A percentile compares a stretch with the other conserved stretches of the same genome.
These are phyloP conservation scores for Malurus leucopterus DNA, from an alignment of 2,797 vertebrate genomes.

Conservation along the genomic window DNA sequence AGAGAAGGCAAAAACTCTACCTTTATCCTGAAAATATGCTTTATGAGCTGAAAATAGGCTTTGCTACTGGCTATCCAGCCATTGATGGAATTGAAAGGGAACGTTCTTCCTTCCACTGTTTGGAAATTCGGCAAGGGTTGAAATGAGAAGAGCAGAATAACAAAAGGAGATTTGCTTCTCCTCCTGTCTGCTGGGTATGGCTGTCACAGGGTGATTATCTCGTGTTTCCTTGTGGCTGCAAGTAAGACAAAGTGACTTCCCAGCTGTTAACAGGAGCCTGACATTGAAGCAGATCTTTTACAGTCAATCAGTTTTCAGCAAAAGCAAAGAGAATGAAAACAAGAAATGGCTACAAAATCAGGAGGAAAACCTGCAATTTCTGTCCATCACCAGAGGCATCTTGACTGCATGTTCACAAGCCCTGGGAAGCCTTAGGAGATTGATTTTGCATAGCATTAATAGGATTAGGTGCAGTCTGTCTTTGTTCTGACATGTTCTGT, in stretches of 20 bases:
- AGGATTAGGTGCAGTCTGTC: background rate
- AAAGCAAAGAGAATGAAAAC: background rate
- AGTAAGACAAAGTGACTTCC: slow-evolving; percentile 50
- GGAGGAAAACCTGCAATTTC: slow-evolving; percentile 25
- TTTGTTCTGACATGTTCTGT: background rate
- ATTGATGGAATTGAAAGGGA: background rate
- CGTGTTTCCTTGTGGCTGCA: slow-evolving; percentile 22
- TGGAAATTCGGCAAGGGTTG: background rate
- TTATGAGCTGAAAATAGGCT: background rate
- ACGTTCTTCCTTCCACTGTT: background rate
- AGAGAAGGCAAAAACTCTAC: background rate
- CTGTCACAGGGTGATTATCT: slow-evolving; percentile 50
- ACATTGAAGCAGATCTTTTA: slow-evolving; percentile 39
- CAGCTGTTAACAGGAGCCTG: slow-evolving; percentile 16
- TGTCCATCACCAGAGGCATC: slow-evolving; percentile 13
- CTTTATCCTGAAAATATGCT: background rate
- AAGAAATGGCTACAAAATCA: slow-evolving; percentile 7
- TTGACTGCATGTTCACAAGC: slow-evolving; percentile 33
- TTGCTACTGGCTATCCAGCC: background rate
- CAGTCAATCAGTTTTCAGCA: slow-evolving; percentile 26
- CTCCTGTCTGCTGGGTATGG: background rate
- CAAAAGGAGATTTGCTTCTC: background rate
- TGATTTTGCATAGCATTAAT: slow-evolving; percentile 12
- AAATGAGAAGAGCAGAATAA: background rate
- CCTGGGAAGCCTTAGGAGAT: background rate